A percentile compares a stretch with the other conserved stretches of the same genome.
phyloP scores from a whole-genome alignment of 2,113 vertebrate species.

The Rhea pennata region DNA sequence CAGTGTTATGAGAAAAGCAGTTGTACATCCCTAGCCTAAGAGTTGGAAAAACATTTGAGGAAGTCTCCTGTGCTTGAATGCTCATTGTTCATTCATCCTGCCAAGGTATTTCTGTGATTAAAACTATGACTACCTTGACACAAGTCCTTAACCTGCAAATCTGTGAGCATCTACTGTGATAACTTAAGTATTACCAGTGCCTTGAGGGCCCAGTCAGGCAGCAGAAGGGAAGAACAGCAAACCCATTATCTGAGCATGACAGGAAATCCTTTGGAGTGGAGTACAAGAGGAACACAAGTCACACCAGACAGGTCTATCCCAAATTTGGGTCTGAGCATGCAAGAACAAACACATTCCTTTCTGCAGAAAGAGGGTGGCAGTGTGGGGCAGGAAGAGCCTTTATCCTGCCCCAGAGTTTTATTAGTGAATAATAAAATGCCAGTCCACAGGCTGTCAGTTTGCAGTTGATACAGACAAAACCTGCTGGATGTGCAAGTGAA shows the following conservation, averaged over 20 bases:
- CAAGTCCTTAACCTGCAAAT: not conserved
- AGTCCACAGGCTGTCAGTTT: not conserved
- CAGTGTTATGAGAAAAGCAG: not conserved
- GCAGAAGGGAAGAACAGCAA: not conserved
- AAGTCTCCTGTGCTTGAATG: not conserved
- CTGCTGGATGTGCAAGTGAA: not conserved
- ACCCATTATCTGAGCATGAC: not conserved
- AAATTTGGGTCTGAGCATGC: not conserved
- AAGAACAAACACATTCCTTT: not conserved
- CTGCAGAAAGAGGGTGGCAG: not conserved
- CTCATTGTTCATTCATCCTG: not conserved
- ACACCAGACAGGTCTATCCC: not conserved
- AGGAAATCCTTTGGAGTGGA: not conserved
- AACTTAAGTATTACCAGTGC: not conserved
- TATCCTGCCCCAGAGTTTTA: not conserved
- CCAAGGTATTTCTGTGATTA: not conserved
- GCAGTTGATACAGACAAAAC: not conserved
- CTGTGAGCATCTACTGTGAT: not conserved
- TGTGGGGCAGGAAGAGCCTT: not conserved
- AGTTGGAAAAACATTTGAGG: not conserved
- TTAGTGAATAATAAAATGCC: not conserved
- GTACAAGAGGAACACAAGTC: not conserved
- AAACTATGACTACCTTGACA: not conserved
- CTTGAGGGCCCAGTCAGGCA: not conserved
- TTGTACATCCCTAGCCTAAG: fast-evolving